Percentiles rank a stretch among this genome's conserved stretches.
Evolutionary conservation across 2,113 vertebrate species (phyloP).

Genomic region (Dendrocopos noguchii): DNA sequence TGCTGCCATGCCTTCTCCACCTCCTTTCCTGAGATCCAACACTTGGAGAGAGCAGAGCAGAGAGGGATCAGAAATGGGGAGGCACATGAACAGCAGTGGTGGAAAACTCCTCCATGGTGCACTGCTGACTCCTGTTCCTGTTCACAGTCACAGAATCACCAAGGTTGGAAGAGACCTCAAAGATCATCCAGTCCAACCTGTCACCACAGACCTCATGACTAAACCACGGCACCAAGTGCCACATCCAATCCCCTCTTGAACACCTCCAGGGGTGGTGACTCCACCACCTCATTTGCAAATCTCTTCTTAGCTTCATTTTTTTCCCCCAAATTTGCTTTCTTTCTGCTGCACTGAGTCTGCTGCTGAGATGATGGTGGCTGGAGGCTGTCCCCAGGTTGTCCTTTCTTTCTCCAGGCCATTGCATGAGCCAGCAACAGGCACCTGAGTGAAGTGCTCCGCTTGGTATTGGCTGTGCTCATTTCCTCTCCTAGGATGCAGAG

Average conservation of each 20-base stretch:
- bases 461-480: neutral
- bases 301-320: neutral
- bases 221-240: too few relatives aligned
- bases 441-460: neutral
- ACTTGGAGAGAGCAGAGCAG: neutral
- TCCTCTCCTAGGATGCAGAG: slow-evolving; percentile 18
- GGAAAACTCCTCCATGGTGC: neutral
- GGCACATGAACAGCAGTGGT: fast-evolving
- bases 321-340: neutral
- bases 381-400: neutral
- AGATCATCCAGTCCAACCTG: too few relatives aligned
- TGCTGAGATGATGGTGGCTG: fast-evolving
- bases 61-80: neutral
- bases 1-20: too few relatives aligned
- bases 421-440: neutral
- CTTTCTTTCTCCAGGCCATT: neutral
- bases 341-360: neutral
- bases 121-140: neutral
- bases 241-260: too few relatives aligned
- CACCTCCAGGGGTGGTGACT: too few relatives aligned
- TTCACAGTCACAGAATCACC: too few relatives aligned
- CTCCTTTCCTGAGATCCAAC: neutral
- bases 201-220: too few relatives aligned
- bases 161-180: too few relatives aligned
- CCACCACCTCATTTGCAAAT: neutral